A percentile compares a stretch with the other conserved stretches of the same genome.
Evolutionary conservation across 1,140 invertebrate genomes (phyloP).

Genomic region (Hypothenemus hampei): DNA sequence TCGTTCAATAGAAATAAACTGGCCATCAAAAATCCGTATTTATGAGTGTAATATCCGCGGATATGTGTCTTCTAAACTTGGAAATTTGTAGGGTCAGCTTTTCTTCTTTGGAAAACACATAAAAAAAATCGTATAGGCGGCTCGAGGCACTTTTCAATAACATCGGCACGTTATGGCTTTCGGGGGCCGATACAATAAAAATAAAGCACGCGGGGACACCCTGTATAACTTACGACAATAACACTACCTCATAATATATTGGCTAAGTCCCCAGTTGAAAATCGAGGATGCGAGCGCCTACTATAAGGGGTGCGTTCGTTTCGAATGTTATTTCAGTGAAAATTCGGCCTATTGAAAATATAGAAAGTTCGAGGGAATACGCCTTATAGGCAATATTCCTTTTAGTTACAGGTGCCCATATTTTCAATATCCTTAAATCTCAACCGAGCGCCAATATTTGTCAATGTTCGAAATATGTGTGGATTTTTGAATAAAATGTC

Average conservation of each 20-base stretch:
- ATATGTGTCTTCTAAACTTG: conserved; percentile 20
- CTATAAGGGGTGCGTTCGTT: neutral
- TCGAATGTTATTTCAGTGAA: too few species aligned
- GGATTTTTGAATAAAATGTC: neutral
- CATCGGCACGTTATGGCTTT: conserved; percentile 22
- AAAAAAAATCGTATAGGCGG: conserved; percentile 16
- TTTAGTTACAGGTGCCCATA: conserved; percentile 28
- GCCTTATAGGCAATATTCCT: conserved; percentile 23
- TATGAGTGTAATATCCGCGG: conserved; percentile 20
- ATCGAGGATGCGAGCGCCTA: neutral
- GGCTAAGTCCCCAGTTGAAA: conserved; percentile 15
- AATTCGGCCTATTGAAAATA: conserved; percentile 2
- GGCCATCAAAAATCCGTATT: conserved; percentile 20
- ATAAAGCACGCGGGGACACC: conserved; percentile 24
- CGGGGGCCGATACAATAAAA: conserved; percentile 24
- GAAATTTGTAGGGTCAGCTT: conserved; percentile 25
- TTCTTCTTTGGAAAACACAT: conserved; percentile 17
- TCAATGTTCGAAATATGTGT: conserved; percentile 4
- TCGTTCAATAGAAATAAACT: conserved; percentile 8
- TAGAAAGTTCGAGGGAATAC: conserved; percentile 10
- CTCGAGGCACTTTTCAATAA: conserved; percentile 26
- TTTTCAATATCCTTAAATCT: conserved; percentile 27
- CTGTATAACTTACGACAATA: conserved; percentile 26
- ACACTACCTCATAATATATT: conserved; percentile 28
- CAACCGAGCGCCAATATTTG: conserved; percentile 15